Evolutionary conservation across 2,888 invertebrate species (phyloP), one percentile per base, ranked within the genome.

Genomic region (Resseliella maxima): DNA sequence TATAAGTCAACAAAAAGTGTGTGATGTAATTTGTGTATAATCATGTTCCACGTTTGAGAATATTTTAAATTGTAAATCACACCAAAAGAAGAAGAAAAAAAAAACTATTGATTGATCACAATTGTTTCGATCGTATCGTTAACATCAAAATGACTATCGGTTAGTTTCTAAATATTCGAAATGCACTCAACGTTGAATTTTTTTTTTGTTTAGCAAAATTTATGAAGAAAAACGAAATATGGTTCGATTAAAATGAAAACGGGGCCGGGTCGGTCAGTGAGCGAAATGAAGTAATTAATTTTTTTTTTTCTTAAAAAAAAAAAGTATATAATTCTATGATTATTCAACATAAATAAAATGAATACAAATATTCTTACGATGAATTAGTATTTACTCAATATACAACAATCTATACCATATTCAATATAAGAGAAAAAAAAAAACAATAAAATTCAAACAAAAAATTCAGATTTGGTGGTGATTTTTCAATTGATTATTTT

Each of bases 351-450:
- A 72, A 31, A 2, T 10, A 31, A 50, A 24, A 31, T 18, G 72
- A 31, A 31, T 15, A 35, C 31, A 72, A 72, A 31, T 72, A 72
- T 31, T 72, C 31, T 31, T 72, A 31, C 31, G 31, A 72, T 15
- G 72, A 72, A 31, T 31, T 31, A 72, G 31, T 72, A 72, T 72
- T 72, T 31, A 72, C 72, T 72, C 72, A 72, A 18, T 72, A 72
- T 72, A 72, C 72, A 50, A 41, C 12, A 59, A n/a, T 59, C 59
- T 59, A 72, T 72, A 31, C 72, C 31, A 72, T 72, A 72, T 72
- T 72, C 72, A 72, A 72, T 72, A 72, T 72, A 72, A 72, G 31
- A 72, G 15, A 72, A 15, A 31, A 72, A 72, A 72, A 31, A 72
- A 72, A 72, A 31, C 31, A 72, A 31, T 31, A 72, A 72, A 72